Conservation (phyloP, 1,140 invertebrate species). For the Diachasmimorpha longicaudata region DNA sequence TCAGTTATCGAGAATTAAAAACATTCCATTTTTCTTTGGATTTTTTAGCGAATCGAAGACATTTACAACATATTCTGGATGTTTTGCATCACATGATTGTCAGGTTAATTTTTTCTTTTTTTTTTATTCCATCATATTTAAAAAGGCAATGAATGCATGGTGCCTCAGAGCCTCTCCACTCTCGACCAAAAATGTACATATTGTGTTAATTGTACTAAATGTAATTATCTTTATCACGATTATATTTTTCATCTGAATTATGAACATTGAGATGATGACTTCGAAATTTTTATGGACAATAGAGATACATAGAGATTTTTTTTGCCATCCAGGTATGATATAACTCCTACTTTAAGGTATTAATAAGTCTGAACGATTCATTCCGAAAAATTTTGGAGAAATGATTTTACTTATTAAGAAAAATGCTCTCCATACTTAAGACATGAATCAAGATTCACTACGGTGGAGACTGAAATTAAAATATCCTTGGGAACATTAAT, state of each 20-base stretch:
- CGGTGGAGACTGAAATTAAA: background rate
- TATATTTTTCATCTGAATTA: background rate
- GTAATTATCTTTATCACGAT: background rate
- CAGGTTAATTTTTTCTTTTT: background rate
- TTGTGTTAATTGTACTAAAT: background rate
- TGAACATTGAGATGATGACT: background rate
- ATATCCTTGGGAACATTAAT: background rate
- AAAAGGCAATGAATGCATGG: background rate
- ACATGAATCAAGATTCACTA: background rate
- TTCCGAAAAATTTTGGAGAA: too few species aligned
- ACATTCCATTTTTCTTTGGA: too few species aligned
- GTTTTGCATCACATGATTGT: background rate
- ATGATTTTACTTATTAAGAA: background rate
- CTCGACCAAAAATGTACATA: constrained; percentile 6
- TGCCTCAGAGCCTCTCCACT: background rate
- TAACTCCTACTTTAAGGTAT: too few species aligned
- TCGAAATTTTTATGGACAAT: background rate
- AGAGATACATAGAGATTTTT: too few species aligned
- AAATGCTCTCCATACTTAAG: background rate
- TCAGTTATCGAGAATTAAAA: too few species aligned
- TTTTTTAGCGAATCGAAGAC: too few species aligned
- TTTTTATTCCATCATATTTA: background rate
- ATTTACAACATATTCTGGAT: too few species aligned
- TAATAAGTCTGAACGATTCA: too few species aligned
- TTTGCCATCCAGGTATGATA: too few species aligned